These are phyloP conservation scores for Sturmia bella DNA, from an alignment of 2,888 invertebrate genomes.

Conservation along the genomic window DNA sequence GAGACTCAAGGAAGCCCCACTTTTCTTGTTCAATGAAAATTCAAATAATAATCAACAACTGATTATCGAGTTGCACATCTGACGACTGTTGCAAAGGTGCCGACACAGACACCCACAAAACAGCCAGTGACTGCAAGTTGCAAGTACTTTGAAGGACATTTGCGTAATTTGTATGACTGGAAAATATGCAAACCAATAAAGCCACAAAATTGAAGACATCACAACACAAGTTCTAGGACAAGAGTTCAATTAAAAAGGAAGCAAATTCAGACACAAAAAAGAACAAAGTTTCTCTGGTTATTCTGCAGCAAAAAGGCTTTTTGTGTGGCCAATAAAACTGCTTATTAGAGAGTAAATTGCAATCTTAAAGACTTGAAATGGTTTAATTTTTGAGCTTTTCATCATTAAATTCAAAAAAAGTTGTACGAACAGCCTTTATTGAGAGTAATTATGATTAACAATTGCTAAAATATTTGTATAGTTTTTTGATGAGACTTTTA, in stretches of 20 bases:
- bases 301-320: not conserved
- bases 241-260: conserved; percentile 9
- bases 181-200: not conserved
- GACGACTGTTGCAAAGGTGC: too few relatives aligned
- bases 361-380: conserved; percentile 12
- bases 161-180: not conserved
- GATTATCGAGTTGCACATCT: too few relatives aligned
- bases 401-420: not conserved
- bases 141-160: conserved; percentile 15
- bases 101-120: too few relatives aligned
- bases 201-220: conserved; percentile 27
- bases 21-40: too few relatives aligned
- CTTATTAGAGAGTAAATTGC: not conserved
- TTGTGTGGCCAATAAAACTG: not conserved
- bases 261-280: not conserved
- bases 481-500: too few relatives aligned
- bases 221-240: conserved; percentile 15
- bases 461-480: too few relatives aligned
- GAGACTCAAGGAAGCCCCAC: too few relatives aligned
- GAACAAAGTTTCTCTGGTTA: not conserved
- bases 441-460: not conserved
- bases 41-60: too few relatives aligned
- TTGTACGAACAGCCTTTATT: not conserved
- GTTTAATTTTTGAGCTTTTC: not conserved
- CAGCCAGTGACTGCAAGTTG: too few relatives aligned